Percentiles rank a stretch among this genome's conserved stretches.
Evolutionary conservation across 2,888 invertebrate genomes (phyloP).

Genomic region (Stenichneumon culpator): DNA sequence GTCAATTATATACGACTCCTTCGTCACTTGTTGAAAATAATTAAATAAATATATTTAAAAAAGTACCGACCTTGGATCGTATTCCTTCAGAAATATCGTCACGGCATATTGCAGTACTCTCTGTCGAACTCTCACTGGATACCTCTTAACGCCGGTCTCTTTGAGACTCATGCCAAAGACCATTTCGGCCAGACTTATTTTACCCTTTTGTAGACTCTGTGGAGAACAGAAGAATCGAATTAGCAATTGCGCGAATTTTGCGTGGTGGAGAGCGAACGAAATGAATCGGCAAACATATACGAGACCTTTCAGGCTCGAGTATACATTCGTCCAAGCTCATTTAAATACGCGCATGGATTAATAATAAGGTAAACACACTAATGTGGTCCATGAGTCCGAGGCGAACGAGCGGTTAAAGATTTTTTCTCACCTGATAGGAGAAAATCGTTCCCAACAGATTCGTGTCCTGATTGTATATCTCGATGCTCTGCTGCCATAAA

Average conservation of each 20-base stretch:
- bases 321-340: conserved; percentile 40
- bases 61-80: conserved; percentile 90
- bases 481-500: conserved; percentile 95
- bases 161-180: conserved; percentile 96
- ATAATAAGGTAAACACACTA: conserved; percentile 34
- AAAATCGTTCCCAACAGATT: conserved; percentile 93
- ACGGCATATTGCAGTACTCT: conserved; percentile 96
- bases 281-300: conserved; percentile 50
- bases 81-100: conserved; percentile 93
- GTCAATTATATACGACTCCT: not conserved
- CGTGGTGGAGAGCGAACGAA: not conserved
- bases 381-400: not conserved
- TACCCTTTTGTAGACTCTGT: conserved; percentile 93
- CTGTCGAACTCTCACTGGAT: conserved; percentile 93
- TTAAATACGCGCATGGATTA: conserved; percentile 55
- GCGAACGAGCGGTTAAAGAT: conserved; percentile 4
- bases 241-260: not conserved
- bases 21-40: not conserved
- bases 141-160: conserved; percentile 95
- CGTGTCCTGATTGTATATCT: conserved; percentile 92
- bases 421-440: conserved; percentile 90
- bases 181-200: conserved; percentile 95
- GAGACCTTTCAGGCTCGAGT: conserved; percentile 46
- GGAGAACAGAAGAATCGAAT: conserved; percentile 6
- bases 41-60: conserved; percentile 33